Conservation (phyloP, 2,888 invertebrate genomes). For the Eilema depressum region DNA sequence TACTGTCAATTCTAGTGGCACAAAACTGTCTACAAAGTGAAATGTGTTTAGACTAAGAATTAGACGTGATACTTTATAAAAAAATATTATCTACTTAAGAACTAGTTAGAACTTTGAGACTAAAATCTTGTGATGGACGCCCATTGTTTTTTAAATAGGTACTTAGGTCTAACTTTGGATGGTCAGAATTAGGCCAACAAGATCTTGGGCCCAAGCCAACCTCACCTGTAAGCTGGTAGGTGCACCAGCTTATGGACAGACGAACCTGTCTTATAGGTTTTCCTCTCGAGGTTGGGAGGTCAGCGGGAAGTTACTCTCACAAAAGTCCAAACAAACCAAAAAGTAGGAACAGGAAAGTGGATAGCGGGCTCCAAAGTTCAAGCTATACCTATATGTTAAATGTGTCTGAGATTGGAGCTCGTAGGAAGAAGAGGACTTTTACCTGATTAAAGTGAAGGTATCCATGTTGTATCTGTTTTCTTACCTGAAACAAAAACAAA, state of each 20-base stretch:
- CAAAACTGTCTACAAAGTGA: background rate
- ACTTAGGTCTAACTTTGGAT: background rate
- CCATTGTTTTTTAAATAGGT: background rate
- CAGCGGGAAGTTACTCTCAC: background rate
- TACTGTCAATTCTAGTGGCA: slow-evolving; percentile 4
- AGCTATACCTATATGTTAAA: no score
- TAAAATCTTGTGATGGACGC: background rate
- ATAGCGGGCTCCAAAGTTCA: background rate
- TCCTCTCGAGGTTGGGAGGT: background rate
- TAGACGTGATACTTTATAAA: background rate
- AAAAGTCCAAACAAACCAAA: background rate
- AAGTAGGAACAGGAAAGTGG: no score
- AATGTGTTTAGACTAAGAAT: background rate
- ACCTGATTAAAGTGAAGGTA: background rate
- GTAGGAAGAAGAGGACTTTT: background rate
- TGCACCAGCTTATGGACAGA: background rate
- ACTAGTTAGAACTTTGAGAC: background rate
- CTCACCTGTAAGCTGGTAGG: background rate
- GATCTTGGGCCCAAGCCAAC: background rate
- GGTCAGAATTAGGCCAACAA: background rate
- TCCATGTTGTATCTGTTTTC: slow-evolving; percentile 54
- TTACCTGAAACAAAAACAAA: slow-evolving; percentile 78
- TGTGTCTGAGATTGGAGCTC: background rate
- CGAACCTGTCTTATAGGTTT: background rate
- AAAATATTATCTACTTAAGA: background rate